Conservation (phyloP, 1,140 invertebrate species). For the Drosophila santomea region DNA sequence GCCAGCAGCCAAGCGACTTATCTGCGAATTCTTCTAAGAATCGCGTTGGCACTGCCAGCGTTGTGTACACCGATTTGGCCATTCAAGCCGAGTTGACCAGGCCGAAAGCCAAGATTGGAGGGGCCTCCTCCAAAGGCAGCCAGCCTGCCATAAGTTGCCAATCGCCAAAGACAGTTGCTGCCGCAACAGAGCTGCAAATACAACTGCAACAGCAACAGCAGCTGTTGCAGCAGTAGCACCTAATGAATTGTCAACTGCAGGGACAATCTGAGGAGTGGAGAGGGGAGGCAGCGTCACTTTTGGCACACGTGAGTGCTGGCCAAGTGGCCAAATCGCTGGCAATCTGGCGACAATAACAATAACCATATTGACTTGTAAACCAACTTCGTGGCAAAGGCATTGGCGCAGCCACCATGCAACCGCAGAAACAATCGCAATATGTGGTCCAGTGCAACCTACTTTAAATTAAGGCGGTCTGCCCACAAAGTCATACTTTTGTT, state of each 20-base stretch:
- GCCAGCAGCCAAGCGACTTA: slow-evolving; percentile 12
- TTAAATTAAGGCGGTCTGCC: slow-evolving; percentile 42
- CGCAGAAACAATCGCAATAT: slow-evolving; percentile 53
- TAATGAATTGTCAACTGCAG: slow-evolving; percentile 77
- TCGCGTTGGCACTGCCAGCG: slow-evolving; percentile 24
- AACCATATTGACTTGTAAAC: slow-evolving; percentile 76
- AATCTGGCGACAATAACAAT: slow-evolving; percentile 75
- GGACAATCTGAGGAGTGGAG: slow-evolving; percentile 6
- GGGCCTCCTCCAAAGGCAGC: slow-evolving; percentile 37
- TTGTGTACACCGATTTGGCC: slow-evolving; percentile 53
- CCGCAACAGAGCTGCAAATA: slow-evolving; percentile 9
- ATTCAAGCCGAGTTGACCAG: slow-evolving; percentile 56
- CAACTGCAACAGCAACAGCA: slow-evolving; percentile 20
- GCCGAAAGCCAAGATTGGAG: slow-evolving; percentile 41
- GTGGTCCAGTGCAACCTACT: slow-evolving; percentile 58
- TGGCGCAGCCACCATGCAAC: slow-evolving; percentile 33
- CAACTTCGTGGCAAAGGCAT: slow-evolving; percentile 38
- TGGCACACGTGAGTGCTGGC: slow-evolving; percentile 55
- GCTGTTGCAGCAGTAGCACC: slow-evolving; percentile 58
- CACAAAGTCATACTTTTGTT: neutral
- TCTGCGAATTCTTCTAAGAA: slow-evolving; percentile 69
- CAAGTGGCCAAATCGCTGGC: slow-evolving; percentile 72
- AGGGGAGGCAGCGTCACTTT: slow-evolving; percentile 48
- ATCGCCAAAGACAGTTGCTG: slow-evolving; percentile 50
- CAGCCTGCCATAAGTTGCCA: slow-evolving; percentile 71